phyloP scores from a whole-genome alignment of 2,888 invertebrate genomes.

The Meiosimyza platycephala region DNA sequence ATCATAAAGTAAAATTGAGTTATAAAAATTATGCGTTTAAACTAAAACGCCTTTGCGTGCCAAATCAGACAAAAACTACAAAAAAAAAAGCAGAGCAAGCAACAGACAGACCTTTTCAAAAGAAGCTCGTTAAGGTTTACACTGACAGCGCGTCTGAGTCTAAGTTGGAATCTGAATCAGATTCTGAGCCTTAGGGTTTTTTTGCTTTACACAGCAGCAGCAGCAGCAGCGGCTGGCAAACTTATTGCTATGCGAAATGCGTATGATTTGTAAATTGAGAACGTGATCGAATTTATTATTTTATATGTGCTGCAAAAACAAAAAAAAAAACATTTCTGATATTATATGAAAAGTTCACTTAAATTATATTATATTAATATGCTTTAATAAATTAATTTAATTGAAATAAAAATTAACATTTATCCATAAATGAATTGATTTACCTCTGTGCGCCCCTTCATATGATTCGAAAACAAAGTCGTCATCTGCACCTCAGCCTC shows the following conservation, averaged over 20 bases:
- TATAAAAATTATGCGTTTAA: neutral
- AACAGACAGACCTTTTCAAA: neutral
- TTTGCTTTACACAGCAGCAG: conserved; percentile 4
- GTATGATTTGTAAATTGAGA: conserved; percentile 47
- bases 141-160: conserved; percentile 19
- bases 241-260: conserved; percentile 47
- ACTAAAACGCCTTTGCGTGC: conserved; percentile 21
- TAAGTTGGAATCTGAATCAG: neutral
- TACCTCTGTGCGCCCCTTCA: no score
- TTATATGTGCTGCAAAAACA: neutral
- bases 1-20: conserved; percentile 17
- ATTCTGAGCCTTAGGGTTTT: no score
- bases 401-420: no score
- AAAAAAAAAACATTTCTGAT: no score
- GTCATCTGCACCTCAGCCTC: no score
- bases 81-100: neutral
- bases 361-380: no score
- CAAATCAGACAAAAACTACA: neutral
- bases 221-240: conserved; percentile 13
- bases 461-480: no score
- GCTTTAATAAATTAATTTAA: no score
- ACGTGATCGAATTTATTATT: conserved; percentile 47
- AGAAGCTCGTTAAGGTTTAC: conserved; percentile 27
- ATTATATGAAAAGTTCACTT: no score
- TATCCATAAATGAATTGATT: no score